These are phyloP conservation scores for Geophilus truncorum DNA, from an alignment of 2,888 invertebrate genomes.

Conservation along the genomic window DNA sequence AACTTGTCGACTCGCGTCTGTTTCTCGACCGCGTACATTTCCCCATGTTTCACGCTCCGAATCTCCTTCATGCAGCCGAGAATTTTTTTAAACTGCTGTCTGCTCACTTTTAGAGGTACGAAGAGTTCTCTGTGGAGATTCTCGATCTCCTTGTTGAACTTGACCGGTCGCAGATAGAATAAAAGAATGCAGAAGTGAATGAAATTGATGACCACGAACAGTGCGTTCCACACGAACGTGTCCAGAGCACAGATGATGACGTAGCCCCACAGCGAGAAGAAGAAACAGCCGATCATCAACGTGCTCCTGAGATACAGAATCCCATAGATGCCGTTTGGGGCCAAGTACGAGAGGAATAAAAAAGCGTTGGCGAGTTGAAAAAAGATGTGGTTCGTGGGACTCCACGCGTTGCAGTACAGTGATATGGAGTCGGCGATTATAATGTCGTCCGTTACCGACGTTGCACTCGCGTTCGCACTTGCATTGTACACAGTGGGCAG, in stretches of 20 bases:
- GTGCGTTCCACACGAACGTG: slow-evolving; percentile 70
- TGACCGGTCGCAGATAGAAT: slow-evolving; percentile 71
- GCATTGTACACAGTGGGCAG: background rate
- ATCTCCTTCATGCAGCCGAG: slow-evolving; percentile 75
- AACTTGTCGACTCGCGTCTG: slow-evolving; percentile 80
- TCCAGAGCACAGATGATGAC: slow-evolving; percentile 62
- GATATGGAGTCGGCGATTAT: background rate
- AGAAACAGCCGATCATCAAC: slow-evolving; percentile 69
- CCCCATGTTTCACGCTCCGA: slow-evolving; percentile 72
- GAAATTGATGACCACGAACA: slow-evolving; percentile 72
- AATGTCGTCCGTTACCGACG: slow-evolving; percentile 25
- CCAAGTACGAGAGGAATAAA: slow-evolving; percentile 73
- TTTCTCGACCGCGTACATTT: slow-evolving; percentile 81
- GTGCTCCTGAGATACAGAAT: slow-evolving; percentile 71
- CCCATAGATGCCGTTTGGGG: slow-evolving; percentile 70
- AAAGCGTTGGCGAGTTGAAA: slow-evolving; percentile 82
- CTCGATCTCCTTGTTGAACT: slow-evolving; percentile 74
- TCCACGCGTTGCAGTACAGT: slow-evolving; percentile 51
- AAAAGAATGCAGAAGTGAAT: slow-evolving; percentile 70
- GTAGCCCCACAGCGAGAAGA: slow-evolving; percentile 75
- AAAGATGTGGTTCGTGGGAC: slow-evolving; percentile 69
- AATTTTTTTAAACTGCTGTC: slow-evolving; percentile 74
- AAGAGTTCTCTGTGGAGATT: slow-evolving; percentile 76
- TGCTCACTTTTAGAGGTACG: slow-evolving; percentile 72
- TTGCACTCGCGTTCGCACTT: background rate